Conservation (phyloP, 2,797 vertebrate genomes). For the Orientallactaga sibirica region DNA sequence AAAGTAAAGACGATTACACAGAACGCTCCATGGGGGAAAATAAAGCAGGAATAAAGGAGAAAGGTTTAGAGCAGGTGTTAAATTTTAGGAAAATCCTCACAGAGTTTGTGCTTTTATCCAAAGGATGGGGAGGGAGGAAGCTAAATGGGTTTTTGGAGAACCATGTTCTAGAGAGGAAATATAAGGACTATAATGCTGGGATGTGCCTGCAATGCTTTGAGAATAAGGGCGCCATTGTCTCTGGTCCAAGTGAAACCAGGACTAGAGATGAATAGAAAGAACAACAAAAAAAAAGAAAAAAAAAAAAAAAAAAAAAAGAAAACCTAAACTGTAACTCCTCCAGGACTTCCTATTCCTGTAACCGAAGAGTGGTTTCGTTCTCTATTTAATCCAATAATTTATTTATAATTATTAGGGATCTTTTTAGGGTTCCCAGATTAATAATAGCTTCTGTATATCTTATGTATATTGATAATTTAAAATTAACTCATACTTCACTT, state of each 20-base stretch:
- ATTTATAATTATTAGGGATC: neutral
- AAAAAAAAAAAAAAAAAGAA: neutral
- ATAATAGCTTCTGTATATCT: neutral
- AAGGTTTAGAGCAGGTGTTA: rapidly evolving
- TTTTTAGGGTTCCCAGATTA: neutral
- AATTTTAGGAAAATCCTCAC: neutral
- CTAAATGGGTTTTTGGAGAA: neutral
- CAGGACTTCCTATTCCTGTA: neutral
- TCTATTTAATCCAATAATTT: neutral
- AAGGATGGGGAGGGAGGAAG: neutral
- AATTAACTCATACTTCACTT: neutral
- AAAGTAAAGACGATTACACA: neutral
- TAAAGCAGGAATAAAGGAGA: neutral
- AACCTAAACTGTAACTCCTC: neutral
- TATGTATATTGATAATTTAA: neutral
- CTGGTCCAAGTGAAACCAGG: too few species aligned
- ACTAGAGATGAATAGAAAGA: neutral
- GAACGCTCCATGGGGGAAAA: neutral
- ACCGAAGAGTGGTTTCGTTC: neutral
- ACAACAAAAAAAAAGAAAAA: neutral
- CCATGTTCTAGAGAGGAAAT: neutral
- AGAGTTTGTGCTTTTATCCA: neutral
- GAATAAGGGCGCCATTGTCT: neutral
- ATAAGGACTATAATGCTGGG: neutral
- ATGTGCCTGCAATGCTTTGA: rapidly evolving